Evolutionary conservation across 2,888 invertebrate species (phyloP).

Genomic region (Atrina japonica): DNA sequence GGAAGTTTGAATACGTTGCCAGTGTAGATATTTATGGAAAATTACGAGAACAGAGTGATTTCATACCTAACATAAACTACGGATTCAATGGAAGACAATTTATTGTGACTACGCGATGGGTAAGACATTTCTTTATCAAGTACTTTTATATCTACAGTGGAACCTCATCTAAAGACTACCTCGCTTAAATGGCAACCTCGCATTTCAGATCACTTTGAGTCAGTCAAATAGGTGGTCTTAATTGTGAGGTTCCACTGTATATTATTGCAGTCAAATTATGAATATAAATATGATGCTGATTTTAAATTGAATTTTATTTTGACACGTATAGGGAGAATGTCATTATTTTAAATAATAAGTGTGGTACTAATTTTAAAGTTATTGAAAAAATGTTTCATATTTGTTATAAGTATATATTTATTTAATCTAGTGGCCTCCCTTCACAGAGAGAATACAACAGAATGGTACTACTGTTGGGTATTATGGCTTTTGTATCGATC

Average conservation of each 20-base stretch:
- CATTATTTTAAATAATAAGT: too few relatives aligned
- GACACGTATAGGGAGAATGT: too few relatives aligned
- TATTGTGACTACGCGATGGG: conserved; percentile 50
- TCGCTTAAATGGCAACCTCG: too few relatives aligned
- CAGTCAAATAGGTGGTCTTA: too few relatives aligned
- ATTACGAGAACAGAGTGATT: background rate
- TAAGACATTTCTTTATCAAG: conserved; percentile 31
- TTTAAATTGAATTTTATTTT: too few relatives aligned
- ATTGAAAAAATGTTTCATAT: too few relatives aligned
- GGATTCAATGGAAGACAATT: conserved; percentile 56
- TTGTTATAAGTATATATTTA: conserved; percentile 1
- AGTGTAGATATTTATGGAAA: background rate
- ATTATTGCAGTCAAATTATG: too few relatives aligned
- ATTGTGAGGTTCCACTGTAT: too few relatives aligned
- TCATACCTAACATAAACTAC: conserved; percentile 56
- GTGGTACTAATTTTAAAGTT: background rate
- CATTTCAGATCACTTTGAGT: too few relatives aligned
- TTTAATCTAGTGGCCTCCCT: conserved; percentile 59
- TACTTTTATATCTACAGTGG: background rate
- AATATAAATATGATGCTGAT: background rate
- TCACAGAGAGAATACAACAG: conserved; percentile 39
- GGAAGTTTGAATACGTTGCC: conserved; percentile 3
- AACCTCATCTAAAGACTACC: too few relatives aligned
- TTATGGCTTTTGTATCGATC: conserved; percentile 57
- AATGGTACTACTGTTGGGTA: conserved; percentile 45